These are phyloP conservation scores for Sesamia inferens DNA, from an alignment of 2,888 invertebrate species.

Conservation along the genomic window DNA sequence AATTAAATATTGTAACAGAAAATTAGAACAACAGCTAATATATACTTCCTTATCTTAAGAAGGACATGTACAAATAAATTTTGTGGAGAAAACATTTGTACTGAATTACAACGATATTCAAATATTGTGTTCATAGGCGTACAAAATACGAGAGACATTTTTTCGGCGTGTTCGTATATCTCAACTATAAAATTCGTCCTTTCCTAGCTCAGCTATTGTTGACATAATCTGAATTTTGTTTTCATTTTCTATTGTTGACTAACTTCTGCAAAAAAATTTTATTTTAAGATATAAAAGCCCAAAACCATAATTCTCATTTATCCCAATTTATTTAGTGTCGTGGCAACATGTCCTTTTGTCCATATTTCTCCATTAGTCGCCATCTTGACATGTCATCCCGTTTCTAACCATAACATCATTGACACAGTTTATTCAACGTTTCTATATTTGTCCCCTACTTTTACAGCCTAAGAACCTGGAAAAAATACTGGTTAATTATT, in stretches of 20 bases:
- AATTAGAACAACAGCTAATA: neutral
- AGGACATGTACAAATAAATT: conserved; percentile 3
- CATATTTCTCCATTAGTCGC: neutral
- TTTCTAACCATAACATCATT: neutral
- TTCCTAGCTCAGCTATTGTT: neutral
- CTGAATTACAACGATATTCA: neutral
- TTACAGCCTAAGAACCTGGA: neutral
- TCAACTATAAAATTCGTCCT: neutral
- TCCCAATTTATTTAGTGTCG: neutral
- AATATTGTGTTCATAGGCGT: neutral
- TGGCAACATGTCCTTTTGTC: neutral
- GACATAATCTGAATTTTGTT: neutral
- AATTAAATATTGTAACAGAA: neutral
- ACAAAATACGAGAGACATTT: neutral
- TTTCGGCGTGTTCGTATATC: neutral
- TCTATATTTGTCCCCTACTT: neutral
- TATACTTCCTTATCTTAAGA: too few relatives aligned
- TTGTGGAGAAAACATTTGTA: neutral
- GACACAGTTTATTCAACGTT: neutral
- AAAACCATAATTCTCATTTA: neutral
- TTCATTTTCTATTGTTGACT: neutral
- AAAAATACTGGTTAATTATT: neutral
- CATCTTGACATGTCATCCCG: neutral
- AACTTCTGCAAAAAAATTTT: neutral
- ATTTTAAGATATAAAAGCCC: neutral